Conservation (phyloP, 2,113 vertebrate species). For the Pontoporia blainvillei region DNA sequence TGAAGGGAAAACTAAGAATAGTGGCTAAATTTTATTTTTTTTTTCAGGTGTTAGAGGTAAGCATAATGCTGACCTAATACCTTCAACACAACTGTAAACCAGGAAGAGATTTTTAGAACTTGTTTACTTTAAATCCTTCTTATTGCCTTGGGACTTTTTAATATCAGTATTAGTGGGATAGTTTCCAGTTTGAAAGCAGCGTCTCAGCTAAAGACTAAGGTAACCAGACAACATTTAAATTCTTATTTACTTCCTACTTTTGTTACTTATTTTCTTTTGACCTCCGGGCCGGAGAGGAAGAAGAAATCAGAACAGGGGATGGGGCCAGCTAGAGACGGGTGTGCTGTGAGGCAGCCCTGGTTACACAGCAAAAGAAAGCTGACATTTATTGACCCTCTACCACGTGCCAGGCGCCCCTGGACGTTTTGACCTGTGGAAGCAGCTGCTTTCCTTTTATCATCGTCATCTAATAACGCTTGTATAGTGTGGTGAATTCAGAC, state of each 20-base stretch:
- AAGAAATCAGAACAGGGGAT: neutral
- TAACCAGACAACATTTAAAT: neutral
- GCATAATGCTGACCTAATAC: neutral
- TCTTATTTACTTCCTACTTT: neutral
- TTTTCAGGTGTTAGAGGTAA: neutral
- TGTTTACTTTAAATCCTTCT: conserved; percentile 17
- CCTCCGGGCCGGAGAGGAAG: neutral
- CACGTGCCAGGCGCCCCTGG: neutral
- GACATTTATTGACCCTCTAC: neutral
- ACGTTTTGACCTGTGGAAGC: neutral
- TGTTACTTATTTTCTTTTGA: neutral
- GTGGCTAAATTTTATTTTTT: neutral
- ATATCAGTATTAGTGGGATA: neutral
- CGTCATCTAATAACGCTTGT: neutral
- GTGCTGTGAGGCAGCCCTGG: neutral
- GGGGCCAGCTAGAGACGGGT: neutral
- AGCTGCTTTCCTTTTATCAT: neutral
- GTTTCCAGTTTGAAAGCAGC: neutral
- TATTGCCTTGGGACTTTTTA: conserved; percentile 1
- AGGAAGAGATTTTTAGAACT: conserved; percentile 17
- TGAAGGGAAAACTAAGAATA: neutral
- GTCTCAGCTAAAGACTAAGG: neutral
- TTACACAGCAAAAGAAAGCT: neutral
- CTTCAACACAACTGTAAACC: neutral
- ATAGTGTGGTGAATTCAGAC: neutral